phyloP scores from a whole-genome alignment of 2,797 vertebrate species.

The Coregonus ussuriensis region DNA sequence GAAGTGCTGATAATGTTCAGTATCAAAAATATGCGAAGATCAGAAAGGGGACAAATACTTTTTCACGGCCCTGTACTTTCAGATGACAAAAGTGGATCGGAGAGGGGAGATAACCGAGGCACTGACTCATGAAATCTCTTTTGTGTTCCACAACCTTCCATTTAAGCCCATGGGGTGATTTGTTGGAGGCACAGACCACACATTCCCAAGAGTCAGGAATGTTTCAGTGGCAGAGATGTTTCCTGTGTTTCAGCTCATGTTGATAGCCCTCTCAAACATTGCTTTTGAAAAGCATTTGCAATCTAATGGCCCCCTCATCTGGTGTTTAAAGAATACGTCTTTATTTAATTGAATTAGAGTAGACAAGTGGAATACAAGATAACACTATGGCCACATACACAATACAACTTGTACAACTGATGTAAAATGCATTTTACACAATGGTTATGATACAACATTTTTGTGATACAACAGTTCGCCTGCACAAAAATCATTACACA shows the following conservation, averaged over 20 bases:
- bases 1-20: too few relatives aligned
- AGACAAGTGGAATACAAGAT: neutral
- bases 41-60: too few relatives aligned
- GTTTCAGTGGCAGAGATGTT: neutral
- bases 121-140: constrained; percentile 18
- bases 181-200: constrained; percentile 13
- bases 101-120: constrained; percentile 10
- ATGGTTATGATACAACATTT: too few relatives aligned
- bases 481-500: too few relatives aligned
- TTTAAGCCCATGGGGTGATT: neutral
- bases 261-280: neutral
- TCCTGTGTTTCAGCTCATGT: neutral
- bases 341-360: too few relatives aligned
- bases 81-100: constrained; percentile 5
- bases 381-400: neutral
- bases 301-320: too few relatives aligned
- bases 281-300: neutral
- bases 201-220: neutral
- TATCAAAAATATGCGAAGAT: too few relatives aligned
- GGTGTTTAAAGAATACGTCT: too few relatives aligned
- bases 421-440: neutral
- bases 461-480: too few relatives aligned
- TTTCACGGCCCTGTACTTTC: neutral
- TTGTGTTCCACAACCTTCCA: constrained; percentile 18
- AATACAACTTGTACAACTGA: neutral